Conservation (phyloP, 2,888 invertebrate genomes). For the Drosophila gaucha region DNA sequence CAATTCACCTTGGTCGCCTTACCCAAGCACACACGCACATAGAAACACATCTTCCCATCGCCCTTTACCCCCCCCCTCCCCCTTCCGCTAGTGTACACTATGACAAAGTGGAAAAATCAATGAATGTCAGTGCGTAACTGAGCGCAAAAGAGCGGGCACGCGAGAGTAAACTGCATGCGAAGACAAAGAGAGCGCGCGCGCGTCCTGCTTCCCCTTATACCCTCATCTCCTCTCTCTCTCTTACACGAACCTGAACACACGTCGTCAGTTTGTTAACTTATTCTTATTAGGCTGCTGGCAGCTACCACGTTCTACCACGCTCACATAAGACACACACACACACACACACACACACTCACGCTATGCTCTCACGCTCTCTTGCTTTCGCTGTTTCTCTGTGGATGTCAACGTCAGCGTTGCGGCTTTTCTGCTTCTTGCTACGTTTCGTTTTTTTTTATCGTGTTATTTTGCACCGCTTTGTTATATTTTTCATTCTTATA, state of each 20-base stretch:
- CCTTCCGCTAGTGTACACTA: constrained; percentile 1
- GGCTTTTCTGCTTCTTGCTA: constrained; percentile 74
- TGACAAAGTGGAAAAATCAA: constrained; percentile 79
- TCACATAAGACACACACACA: constrained; percentile 34
- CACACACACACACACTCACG: constrained; percentile 17
- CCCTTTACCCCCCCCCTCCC: not conserved
- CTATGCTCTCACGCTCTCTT: not conserved
- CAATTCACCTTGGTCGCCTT: constrained; percentile 44
- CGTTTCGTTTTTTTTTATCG: constrained; percentile 45
- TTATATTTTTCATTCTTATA: constrained; percentile 64
- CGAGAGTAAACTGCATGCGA: constrained; percentile 22
- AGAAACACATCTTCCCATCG: too few species aligned
- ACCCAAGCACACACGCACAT: not conserved
- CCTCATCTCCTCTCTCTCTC: not conserved
- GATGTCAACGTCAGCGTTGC: constrained; percentile 76
- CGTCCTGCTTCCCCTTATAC: constrained; percentile 45
- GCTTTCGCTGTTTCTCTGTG: constrained; percentile 23
- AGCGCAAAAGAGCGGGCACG: constrained; percentile 28
- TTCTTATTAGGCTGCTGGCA: constrained; percentile 53
- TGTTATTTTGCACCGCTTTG: constrained; percentile 71
- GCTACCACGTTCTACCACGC: constrained; percentile 65
- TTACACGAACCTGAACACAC: constrained; percentile 52
- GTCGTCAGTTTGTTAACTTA: constrained; percentile 78
- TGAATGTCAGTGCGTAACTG: constrained; percentile 69
- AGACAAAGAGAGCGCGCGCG: constrained; percentile 28